phyloP scores from a whole-genome alignment of 2,113 vertebrate species.

The Eurypyga helias region DNA sequence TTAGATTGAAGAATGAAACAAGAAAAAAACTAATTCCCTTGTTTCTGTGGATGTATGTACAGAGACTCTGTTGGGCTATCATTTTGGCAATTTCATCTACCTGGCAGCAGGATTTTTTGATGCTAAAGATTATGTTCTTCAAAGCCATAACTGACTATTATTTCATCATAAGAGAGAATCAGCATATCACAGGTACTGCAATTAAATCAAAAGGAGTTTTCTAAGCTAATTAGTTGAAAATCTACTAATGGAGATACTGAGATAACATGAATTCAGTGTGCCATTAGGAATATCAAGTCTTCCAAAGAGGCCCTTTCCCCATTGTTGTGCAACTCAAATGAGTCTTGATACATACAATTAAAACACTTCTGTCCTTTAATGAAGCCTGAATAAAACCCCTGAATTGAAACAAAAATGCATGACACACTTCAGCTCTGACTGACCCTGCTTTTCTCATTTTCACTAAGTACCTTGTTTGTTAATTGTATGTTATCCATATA shows the following conservation, averaged over 20 bases:
- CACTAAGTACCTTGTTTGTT: background rate
- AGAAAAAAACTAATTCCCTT: background rate
- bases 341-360: background rate
- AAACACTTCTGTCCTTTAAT: background rate
- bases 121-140: background rate
- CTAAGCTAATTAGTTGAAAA: background rate
- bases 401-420: background rate
- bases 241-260: background rate
- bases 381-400: background rate
- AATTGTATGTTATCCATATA: background rate
- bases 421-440: background rate
- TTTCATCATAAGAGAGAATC: background rate
- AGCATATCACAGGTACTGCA: background rate
- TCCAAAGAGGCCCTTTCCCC: background rate
- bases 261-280: background rate
- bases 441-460: background rate
- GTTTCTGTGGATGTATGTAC: background rate
- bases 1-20: conserved; percentile 6
- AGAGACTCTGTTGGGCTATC: background rate
- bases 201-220: background rate
- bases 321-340: background rate
- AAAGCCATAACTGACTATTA: background rate
- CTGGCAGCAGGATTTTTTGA: background rate
- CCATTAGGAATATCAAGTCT: background rate
- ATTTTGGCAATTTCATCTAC: background rate